These are phyloP conservation scores for Blastobasis adustella DNA, from an alignment of 2,888 invertebrate species.

Conservation along the genomic window DNA sequence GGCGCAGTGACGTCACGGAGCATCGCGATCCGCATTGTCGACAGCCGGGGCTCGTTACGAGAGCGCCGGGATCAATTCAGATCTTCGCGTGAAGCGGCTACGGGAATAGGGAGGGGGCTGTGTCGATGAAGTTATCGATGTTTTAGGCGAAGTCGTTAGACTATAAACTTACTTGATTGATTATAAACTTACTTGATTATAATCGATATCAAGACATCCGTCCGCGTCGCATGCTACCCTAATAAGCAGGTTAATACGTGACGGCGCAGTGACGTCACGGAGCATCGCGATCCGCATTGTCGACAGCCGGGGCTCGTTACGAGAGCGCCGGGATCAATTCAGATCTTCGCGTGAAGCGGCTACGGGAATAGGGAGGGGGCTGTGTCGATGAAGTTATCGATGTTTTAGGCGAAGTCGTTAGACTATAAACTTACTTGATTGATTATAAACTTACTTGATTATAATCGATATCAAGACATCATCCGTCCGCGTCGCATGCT, in stretches of 20 bases:
- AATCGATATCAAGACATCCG: slow-evolving; percentile 10
- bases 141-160: too few species aligned
- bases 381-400: neutral
- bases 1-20: too few species aligned
- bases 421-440: too few species aligned
- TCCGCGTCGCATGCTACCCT: too few species aligned
- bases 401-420: too few species aligned
- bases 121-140: neutral
- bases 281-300: slow-evolving; percentile 49
- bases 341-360: slow-evolving; percentile 16
- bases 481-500: too few species aligned
- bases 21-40: slow-evolving; percentile 52
- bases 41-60: slow-evolving; percentile 29
- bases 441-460: too few species aligned
- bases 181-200: too few species aligned
- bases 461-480: slow-evolving; percentile 11
- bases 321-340: slow-evolving; percentile 36
- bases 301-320: slow-evolving; percentile 33
- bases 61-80: slow-evolving; percentile 36
- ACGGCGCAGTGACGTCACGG: too few species aligned
- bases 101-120: neutral
- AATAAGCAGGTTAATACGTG: too few species aligned
- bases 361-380: neutral
- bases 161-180: too few species aligned
- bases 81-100: slow-evolving; percentile 13